Base-by-base conservation (phyloP, 2,797 vertebrate genomes). In the Fistularia tabacaria region DNA sequence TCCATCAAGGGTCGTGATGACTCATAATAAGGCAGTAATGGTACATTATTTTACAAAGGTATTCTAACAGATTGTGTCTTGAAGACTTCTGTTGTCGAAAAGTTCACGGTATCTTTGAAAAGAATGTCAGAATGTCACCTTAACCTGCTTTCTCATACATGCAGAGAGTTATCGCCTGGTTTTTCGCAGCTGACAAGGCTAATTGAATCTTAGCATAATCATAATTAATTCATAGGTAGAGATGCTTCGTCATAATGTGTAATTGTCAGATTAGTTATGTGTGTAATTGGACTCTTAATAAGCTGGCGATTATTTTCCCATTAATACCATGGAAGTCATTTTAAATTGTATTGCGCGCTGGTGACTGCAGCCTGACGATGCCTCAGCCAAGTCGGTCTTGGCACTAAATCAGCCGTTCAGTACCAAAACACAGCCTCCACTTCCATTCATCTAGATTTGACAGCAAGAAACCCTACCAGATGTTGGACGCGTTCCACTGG, bases 381-480 rank as follows among this genome's bases (percentile, higher is more conserved):
- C 60, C 49, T 65, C 62, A 67, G 69, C 69, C 54, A 66, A 74
- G 55, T 68, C 54, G 36, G 45, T 13, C 57, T 69, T 76, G 64
- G 67, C 51, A 54, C 51, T 57, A 42, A 25, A 40, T 38, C 53
- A 66, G 56, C 49, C 36, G 13, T 49, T 66, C 57, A 71, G 69
- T 66, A 64, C 46, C 51, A 46, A 56, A 71, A 71, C 51, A 59
- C 42, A 48, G 15, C 7, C 52, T 74, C 36, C 11, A 42, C 38
- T 47, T 68, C 13, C 58, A n/a, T 65, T 51, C 8, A 15, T 64
- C 46, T 78, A 98, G 96, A 79, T 96, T 93, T 86, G 90, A 96
- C 73, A 89, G 90, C 3, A 0, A 61, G 53, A 79, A 76, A 7
- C 92, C 97, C 25, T 90, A 94, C 82, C 88, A 90, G 54, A 88